Base-by-base conservation (phyloP, 2,797 vertebrate species). In the Valencia hispanica region DNA sequence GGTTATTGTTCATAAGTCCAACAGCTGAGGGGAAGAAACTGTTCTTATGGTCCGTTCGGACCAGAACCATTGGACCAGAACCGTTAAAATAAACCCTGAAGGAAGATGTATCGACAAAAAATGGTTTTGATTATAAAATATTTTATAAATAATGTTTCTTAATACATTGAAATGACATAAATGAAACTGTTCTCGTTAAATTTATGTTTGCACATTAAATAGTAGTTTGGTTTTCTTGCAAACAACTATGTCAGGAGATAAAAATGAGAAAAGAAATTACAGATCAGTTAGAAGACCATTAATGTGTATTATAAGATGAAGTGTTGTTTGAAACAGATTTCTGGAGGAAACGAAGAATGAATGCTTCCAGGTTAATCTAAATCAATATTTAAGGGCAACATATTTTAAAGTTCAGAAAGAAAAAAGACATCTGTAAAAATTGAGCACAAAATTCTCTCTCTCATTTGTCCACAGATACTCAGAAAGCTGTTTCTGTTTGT, bases 401-500 rank as follows among this genome's bases (percentile, higher is more conserved):
- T 68, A 20, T 20, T 43, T 43, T 68, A 6, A 66, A 43, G 63
- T n/a, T 66, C 41, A n/a, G 65, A 43, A n/a, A n/a, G 18, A 3
- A 66, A 25, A 66, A n/a, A 43, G 1, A 66, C 36, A 17, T 41
- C 1, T 43, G 1, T 27, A 27, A 11, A 55, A 55, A 14, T 25
- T 55, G 25, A 55, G 10, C 25, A 55, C 9, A 12, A 27, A 27
- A 7, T 27, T 14, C 25, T n/a, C n/a, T n/a, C n/a, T 41, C 22
- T 68, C 39, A 41, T 66, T 2, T 66, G 11, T 66, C 15, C 36
- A 43, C 20, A 66, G 22, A 20, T 6, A 25, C 22, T n/a, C 14
- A 45, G 14, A 17, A 69, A 69, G 6, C 2, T n/a, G 1, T 22
- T 55, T 82, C 70, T 68, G 77, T 32, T 36, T 79, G 17, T 25